A percentile compares a stretch with the other conserved stretches of the same genome.
Evolutionary conservation across 1,140 invertebrate species (phyloP).

Genomic region (Diorhabda sublineata): DNA sequence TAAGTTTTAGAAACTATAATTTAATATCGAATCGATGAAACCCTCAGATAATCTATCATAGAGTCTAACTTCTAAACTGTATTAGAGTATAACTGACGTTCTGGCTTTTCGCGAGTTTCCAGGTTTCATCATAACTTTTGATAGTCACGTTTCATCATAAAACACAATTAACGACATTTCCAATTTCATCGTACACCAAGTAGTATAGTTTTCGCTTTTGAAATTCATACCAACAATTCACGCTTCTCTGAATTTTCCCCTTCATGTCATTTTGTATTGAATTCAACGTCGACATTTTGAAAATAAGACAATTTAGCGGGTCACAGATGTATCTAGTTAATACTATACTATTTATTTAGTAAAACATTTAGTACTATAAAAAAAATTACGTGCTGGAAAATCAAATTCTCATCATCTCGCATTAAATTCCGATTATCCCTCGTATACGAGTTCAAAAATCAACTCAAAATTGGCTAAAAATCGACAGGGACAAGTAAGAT

Average conservation of each 20-base stretch:
- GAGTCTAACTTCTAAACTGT: background rate
- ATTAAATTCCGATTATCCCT: too few relatives aligned
- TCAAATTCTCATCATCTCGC: too few relatives aligned
- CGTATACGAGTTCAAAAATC: too few relatives aligned
- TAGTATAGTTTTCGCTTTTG: background rate
- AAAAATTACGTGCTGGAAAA: too few relatives aligned
- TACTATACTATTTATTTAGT: too few relatives aligned
- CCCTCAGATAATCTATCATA: background rate
- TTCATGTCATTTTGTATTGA: too few relatives aligned
- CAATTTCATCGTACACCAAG: slow-evolving; percentile 1
- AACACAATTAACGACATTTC: slow-evolving; percentile 8
- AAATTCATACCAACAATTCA: background rate
- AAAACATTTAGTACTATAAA: too few relatives aligned
- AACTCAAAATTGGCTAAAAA: too few relatives aligned
- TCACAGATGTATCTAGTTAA: too few relatives aligned
- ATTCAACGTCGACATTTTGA: too few relatives aligned
- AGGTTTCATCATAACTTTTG: slow-evolving; percentile 9
- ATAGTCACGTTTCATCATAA: slow-evolving; percentile 11
- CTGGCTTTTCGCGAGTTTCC: slow-evolving; percentile 1
- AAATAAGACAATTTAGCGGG: too few relatives aligned
- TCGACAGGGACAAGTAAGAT: too few relatives aligned
- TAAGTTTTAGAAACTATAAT: slow-evolving; percentile 1
- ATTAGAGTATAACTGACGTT: background rate
- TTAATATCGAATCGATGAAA: background rate
- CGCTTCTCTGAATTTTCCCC: background rate